Conservation (phyloP, 2,797 vertebrate species). For the Halcyon leucocephala region DNA sequence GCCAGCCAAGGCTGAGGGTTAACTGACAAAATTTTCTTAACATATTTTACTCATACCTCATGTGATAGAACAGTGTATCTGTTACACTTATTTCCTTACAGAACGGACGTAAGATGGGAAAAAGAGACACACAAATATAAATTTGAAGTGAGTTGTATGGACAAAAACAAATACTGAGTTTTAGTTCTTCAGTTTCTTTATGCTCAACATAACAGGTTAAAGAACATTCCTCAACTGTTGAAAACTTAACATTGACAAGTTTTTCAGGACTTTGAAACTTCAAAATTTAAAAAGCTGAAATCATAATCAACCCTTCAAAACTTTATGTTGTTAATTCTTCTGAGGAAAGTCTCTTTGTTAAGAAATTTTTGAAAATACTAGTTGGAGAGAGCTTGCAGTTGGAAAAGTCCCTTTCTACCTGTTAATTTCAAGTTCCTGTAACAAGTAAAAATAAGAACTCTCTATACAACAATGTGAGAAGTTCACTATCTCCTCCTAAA, state of each 20-base stretch:
- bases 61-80: not conserved
- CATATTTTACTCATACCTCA: not conserved
- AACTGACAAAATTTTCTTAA: conserved; percentile 1
- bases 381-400: not conserved
- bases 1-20: not conserved
- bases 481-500: not conserved
- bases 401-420: not conserved
- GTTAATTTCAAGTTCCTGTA: not conserved
- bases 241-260: not conserved
- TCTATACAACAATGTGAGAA: not conserved
- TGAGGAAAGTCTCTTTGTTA: not conserved
- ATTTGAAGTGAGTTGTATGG: not conserved
- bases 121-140: not conserved
- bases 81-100: not conserved
- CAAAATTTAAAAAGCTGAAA: not conserved
- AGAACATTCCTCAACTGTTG: not conserved
- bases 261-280: not conserved
- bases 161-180: not conserved
- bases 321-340: not conserved
- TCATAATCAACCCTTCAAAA: not conserved
- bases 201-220: not conserved
- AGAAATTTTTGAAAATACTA: not conserved
- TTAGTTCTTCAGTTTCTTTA: not conserved
- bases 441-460: not conserved
- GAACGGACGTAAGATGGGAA: not conserved